A percentile compares a stretch with the other conserved stretches of the same genome.
Conservation (phyloP, 2,888 invertebrate species). For the Eristalis tenax region DNA sequence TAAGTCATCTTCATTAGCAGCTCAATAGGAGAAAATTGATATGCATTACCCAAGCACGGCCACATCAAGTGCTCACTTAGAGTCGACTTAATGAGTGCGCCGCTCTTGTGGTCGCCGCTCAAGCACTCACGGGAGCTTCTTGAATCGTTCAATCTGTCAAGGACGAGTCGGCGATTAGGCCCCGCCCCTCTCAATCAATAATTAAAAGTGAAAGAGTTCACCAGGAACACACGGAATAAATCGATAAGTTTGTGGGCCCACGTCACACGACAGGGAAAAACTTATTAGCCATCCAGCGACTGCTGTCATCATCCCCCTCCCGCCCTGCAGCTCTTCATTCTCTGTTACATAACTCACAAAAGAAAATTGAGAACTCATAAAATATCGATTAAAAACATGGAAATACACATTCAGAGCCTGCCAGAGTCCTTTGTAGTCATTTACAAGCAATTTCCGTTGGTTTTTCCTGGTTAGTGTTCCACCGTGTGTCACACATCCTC, state of each 20-base stretch:
- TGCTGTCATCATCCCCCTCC: not conserved
- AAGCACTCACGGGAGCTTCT: not conserved
- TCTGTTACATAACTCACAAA: constrained; percentile 10
- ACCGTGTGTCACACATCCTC: not conserved
- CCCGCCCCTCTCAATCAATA: constrained; percentile 19
- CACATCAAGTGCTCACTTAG: constrained; percentile 12
- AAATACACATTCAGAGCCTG: not conserved
- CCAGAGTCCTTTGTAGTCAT: constrained; percentile 25
- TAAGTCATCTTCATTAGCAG: constrained; percentile 38
- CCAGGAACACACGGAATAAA: not conserved
- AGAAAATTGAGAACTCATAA: constrained; percentile 1
- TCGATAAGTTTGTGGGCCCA: not conserved
- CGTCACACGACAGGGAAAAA: constrained; percentile 13
- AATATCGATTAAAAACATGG: constrained; percentile 37
- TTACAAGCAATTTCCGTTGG: constrained; percentile 16
- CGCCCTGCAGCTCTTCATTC: not conserved
- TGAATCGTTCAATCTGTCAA: constrained; percentile 18
- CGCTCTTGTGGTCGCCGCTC: not conserved
- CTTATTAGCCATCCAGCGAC: constrained; percentile 19
- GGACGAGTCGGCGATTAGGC: not conserved
- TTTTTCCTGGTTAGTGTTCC: not conserved
- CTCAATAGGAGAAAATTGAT: constrained; percentile 50
- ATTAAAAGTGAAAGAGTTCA: constrained; percentile 29
- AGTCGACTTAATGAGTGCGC: constrained; percentile 15
- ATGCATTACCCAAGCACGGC: constrained; percentile 3